Evolutionary conservation across 2,797 vertebrate species (phyloP), one percentile per base, ranked within the genome.

Genomic region (Trachops cirrhosus): DNA sequence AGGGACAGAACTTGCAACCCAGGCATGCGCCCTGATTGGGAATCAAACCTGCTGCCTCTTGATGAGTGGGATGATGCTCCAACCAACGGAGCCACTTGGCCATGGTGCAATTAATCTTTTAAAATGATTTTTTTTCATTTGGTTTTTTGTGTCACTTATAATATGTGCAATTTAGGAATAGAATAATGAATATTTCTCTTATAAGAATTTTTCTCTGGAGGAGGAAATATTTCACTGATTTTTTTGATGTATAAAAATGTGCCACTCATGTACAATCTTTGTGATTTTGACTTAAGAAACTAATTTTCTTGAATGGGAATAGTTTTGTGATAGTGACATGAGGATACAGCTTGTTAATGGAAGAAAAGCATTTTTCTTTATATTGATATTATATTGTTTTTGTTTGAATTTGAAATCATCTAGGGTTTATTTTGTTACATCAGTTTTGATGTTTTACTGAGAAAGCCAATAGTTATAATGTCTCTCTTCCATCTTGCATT

Each of bases 141-240:
- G 29, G 64, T 93, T 41, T 91, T 78, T 86, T 16, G 2, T 91
- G n/a, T 93, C 73, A 70, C 12, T 74, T 29, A 15, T 57, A 71
- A 62, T 29, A 52, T 41, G 67, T 88, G 68, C 85, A 93, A 92
- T 79, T 64, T 92, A 91, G 57, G 62, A 93, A 71, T 62, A 74
- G 77, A 92, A 90, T 57, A 75, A 86, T 80, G 9, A 78, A 6
- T 93, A 46, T 84, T 87, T 89, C 29, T 88, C 83, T n/a, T 48
- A 52, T 44, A 77, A 91, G 18, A 57, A 19, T 64, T 93, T 92
- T 94, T 54, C 44, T 88, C 34, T 50, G 57, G 64, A 74, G 86
- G 32, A 94, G n/a, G 32, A 92, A 92, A 37, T 62, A 86, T 89
- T 95, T 85, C n/a, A 78, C 32, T 89, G 50, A 89, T 78, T 96